Base-by-base conservation (phyloP, 2,113 vertebrate genomes). In the Helogale parvula region DNA sequence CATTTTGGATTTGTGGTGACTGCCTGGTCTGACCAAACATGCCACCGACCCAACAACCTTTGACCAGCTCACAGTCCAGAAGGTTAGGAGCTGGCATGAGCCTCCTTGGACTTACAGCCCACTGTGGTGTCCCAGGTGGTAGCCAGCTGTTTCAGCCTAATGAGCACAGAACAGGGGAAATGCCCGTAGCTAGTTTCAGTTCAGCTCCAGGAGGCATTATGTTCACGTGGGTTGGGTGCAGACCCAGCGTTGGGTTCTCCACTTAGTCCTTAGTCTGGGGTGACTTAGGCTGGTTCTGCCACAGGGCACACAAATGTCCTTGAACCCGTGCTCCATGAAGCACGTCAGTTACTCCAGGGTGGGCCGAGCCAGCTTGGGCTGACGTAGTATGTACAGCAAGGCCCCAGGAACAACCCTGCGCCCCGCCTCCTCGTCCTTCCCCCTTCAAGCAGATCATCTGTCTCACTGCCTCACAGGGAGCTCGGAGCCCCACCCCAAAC, bases 81-180 rank as follows among this genome's bases (percentile, higher is more conserved):
- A 68, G 29, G 31, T 15, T 16, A 31, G 52, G 19, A 27, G 54
- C 25, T n/a, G 68, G 15, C 60, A 13, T 33, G 41, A 8, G 17
- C 2, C 12, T 76, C 31, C 5, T 11, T 27, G 12, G 65, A 19
- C 29, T 4, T 65, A 2, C 14, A 31, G 9, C 29, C 11, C 0
- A 1, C 35, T 38, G 8, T 17, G 23, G 21, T 7, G 16, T 27
- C 27, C 8, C 38, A 79, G 27, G 33, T 50, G 29, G 41, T 21
- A 16, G 12, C 31, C 19, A 23, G 65, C 60, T 16, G 7, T 17
- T 71, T 84, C 50, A 94, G 50, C 35, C 77, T 47, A 23, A 15
- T 2, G 19, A 54, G 5, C 38, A 63, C 47, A 80, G 41, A 76
- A 63, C 2, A 35, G 12, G 2, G 29, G 92, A 47, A 35, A 47